Percentiles rank a stretch among this genome's conserved stretches.
Conservation (phyloP, 2,113 vertebrate species). For the Eulacestoma nigropectus region DNA sequence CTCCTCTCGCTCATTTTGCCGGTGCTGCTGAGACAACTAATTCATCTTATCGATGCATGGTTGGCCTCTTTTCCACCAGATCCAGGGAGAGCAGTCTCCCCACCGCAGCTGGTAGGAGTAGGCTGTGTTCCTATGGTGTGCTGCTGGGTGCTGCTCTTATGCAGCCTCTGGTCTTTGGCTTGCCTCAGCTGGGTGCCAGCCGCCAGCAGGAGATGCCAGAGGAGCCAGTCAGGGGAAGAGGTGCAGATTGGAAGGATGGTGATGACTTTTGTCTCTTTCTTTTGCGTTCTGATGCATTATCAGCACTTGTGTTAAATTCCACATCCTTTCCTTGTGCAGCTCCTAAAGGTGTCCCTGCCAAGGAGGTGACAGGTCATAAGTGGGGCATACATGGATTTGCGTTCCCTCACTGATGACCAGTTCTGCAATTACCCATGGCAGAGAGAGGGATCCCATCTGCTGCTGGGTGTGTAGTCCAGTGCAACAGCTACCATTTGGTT, state of each 20-base stretch:
- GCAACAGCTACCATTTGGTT: background rate
- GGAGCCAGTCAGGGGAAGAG: background rate
- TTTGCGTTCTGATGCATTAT: background rate
- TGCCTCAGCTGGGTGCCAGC: background rate
- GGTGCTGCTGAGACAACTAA: constrained; percentile 67
- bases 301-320: background rate
- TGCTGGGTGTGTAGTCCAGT: background rate
- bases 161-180: background rate
- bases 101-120: background rate
- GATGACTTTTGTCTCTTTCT: background rate
- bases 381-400: background rate
- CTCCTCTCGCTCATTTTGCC: constrained; percentile 68
- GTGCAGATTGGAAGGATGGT: background rate
- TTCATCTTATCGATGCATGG: constrained; percentile 63
- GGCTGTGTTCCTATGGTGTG: rapidly evolving
- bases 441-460: background rate
- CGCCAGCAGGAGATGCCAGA: background rate
- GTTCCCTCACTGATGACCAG: background rate
- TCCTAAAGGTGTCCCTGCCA: background rate
- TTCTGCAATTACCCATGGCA: background rate
- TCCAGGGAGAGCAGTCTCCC: background rate
- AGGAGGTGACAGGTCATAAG: background rate
- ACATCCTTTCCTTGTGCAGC: background rate
- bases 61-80: constrained; percentile 65
- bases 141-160: background rate